Evolutionary conservation across 2,888 invertebrate species (phyloP), one percentile per base, ranked within the genome.

Genomic region (Cataglyphis rosenhaueri): DNA sequence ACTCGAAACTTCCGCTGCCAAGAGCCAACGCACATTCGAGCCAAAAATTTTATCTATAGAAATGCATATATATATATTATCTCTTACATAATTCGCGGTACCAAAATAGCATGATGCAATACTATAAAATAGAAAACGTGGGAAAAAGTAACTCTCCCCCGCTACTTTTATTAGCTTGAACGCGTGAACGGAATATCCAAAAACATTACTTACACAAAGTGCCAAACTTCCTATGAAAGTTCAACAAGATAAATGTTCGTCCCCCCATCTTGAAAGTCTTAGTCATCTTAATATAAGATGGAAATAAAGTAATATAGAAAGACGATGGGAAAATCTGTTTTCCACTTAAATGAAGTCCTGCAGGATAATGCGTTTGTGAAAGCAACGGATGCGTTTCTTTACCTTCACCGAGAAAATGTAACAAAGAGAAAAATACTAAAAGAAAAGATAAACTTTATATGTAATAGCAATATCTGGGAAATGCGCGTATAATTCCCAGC

Each of bases 41-140:
- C 35, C 65, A 66, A 66, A 75, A 75, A 4, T 18, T 18, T 12
- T 62, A 4, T 2, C 32, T 29, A n/a, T 25, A 52, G 52, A 66
- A 75, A 75, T 75, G 6, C 35, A 35, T 35, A 75, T 52, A 35
- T 35, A 75, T 52, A 48, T 65, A 75, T 52, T 66, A 52, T 38
- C 38, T 75, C 25, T 62, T 35, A 62, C 21, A 62, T 1, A 9
- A 25, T 75, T 66, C 9, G 6, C 32, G 25, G 1, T 38, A 64
- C 25, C 9, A 35, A 75, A 75, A 48, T 52, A 65, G 29, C 12
- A 25, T 21, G 35, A n/a, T 41, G 6, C 21, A 65, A 65, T 21
- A 65, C 12, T 65, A 38, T 10, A 18, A 12, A 8, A 52, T 8
- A 10, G 10, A 35, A 35, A 65, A 48, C 4, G n/a, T 3, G 4